These are phyloP conservation scores for Volucella zonaria DNA, from an alignment of 2,888 invertebrate genomes.

Conservation along the genomic window DNA sequence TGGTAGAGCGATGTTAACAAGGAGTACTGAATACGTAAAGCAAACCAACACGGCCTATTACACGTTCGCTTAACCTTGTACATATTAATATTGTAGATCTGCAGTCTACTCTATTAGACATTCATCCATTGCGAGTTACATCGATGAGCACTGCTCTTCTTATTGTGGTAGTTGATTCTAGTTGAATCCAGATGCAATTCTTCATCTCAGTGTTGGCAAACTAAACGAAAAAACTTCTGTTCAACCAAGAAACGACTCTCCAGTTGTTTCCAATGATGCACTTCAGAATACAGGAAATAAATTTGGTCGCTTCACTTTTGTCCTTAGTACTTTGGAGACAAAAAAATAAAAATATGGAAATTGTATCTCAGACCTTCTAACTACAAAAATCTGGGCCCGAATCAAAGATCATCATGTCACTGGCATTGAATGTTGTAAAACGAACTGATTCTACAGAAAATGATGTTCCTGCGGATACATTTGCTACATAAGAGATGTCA, in stretches of 20 bases:
- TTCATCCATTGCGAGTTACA: conserved; percentile 88
- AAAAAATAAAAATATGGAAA: conserved; percentile 89
- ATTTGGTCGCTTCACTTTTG: conserved; percentile 89
- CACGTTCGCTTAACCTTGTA: conserved; percentile 96
- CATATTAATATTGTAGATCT: conserved; percentile 90
- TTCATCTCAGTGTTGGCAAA: conserved; percentile 91
- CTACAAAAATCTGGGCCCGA: conserved; percentile 91
- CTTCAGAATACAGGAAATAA: conserved; percentile 90
- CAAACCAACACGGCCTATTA: conserved; percentile 96
- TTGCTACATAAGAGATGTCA: conserved; percentile 74
- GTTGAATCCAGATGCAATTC: conserved; percentile 92
- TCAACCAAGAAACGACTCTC: conserved; percentile 91
- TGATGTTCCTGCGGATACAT: conserved; percentile 70
- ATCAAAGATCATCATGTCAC: conserved; percentile 90
- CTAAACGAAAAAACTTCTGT: conserved; percentile 89
- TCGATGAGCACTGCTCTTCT: conserved; percentile 90
- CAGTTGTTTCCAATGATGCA: conserved; percentile 98
- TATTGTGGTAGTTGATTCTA: conserved; percentile 95
- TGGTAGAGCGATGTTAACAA: conserved; percentile 88
- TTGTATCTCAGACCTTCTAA: conserved; percentile 90
- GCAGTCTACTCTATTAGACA: conserved; percentile 89
- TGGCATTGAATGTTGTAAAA: conserved; percentile 85
- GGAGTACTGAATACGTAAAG: conserved; percentile 88
- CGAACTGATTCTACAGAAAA: conserved; percentile 78
- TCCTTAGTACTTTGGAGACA: conserved; percentile 87